Evolutionary conservation across 2,797 vertebrate species (phyloP).

Genomic region (Manis javanica): DNA sequence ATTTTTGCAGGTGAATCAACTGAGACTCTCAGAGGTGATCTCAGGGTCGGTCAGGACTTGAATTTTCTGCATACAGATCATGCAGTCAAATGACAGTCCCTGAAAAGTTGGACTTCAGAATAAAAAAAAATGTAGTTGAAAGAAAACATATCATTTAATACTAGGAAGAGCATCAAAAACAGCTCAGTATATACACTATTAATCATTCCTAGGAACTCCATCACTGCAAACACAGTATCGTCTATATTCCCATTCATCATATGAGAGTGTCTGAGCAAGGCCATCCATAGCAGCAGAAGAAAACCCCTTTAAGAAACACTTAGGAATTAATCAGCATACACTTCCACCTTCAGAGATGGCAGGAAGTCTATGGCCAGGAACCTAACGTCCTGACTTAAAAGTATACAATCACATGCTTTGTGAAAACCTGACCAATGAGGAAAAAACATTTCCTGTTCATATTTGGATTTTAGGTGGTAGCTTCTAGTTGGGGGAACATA

Average conservation of each 20-base stretch:
- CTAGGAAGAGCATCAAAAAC: conserved; percentile 57
- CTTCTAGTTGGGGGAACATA: neutral
- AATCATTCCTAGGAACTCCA: conserved; percentile 58
- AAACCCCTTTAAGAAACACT: conserved; percentile 32
- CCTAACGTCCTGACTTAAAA: neutral
- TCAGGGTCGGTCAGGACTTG: neutral
- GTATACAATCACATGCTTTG: conserved; percentile 29
- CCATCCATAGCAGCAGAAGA: neutral
- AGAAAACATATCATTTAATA: conserved; percentile 69
- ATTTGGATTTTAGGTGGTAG: neutral
- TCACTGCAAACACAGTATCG: neutral
- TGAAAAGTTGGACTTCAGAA: neutral
- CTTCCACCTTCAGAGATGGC: neutral
- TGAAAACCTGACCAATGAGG: neutral
- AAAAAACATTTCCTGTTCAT: neutral
- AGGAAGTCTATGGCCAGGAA: neutral
- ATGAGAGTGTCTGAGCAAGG: neutral
- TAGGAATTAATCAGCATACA: conserved; percentile 68
- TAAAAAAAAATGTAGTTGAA: conserved; percentile 61
- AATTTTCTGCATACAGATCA: neutral
- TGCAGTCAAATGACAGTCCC: neutral
- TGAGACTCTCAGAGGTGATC: neutral
- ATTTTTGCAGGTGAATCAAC: conserved; percentile 12
- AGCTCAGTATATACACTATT: conserved; percentile 59
- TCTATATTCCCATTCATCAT: conserved; percentile 46